Evolutionary conservation across 2,797 vertebrate species (phyloP), one percentile per base, ranked within the genome.

Genomic region (Cynodonichthys magdalenae): DNA sequence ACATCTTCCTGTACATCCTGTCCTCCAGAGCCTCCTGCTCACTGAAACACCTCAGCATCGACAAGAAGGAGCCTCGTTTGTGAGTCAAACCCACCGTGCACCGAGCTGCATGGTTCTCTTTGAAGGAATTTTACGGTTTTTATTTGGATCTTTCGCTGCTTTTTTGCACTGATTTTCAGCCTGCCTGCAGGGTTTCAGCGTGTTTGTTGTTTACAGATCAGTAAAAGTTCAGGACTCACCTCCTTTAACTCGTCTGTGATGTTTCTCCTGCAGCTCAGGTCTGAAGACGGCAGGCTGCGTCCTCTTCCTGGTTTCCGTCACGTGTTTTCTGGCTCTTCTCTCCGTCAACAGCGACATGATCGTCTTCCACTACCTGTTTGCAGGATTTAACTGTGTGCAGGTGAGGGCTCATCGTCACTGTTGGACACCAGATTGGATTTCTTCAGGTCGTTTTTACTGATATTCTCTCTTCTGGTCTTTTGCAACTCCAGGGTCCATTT

Each of bases 311-410:
- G 94, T 97, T 62, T 96, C 94, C 0, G 89, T 95, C 73, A 91
- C 95, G 0, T 96, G 96, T 93, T 90, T 98, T 27, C 88, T 98
- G 72, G 95, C 95, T 0, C 90, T 98, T 66, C 92, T 98, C 2
- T 96, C 97, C 0, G 94, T 98, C 82, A 98, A 98, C 93, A 97
- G 94, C 0, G 96, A 98, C 75, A 87, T 94, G 15, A 94, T 98
- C 70, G 92, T 97, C 76, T 95, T 97, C 86, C 97, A 98, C 90
- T 96, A 98, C 88, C 92, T 98, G 87, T 97, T 96, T 0, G 96
- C 96, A 0, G 93, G 90, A 14, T 95, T 95, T 90, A 96, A 94
- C 89, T 97, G 95, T 68, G 68, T 96, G 49, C 96, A 97, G 95
- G 97, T 97, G 90, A 59, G 66, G 1, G 14, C 10, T 15, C 15